Evolutionary conservation across 2,888 invertebrate species (phyloP), one percentile per base, ranked within the genome.

Genomic region (Phania funesta): DNA sequence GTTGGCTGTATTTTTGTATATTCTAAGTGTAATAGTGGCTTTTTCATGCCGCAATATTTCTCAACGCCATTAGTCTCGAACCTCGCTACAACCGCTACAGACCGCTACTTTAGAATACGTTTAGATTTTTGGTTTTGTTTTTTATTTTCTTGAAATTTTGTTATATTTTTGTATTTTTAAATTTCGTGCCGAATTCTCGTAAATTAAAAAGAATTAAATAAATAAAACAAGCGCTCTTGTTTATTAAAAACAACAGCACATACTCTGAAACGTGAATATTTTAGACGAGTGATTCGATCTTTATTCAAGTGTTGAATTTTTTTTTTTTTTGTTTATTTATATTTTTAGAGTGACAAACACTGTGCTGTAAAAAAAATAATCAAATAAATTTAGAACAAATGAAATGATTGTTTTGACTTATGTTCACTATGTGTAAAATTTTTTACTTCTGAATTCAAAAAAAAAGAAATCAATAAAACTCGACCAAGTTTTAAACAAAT

Each of bases 401-500:
- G 32, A 24, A 54, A 38, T 60, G 60, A 26, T 56, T 38, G 24
- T 48, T 70, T 56, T 29, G 48, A 50, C 18, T 46, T 41, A 18
- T 9, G 9, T 7, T 0, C 32, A 60, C 26, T 22, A 67, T n/a
- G 18, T 67, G 54, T 56, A 6, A 54, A 58, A 60, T 35, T 9
- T n/a, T n/a, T n/a, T n/a, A 52, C 41, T 11, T 24, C 41, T 58
- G 32, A 32, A 13, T 50, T 50, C 7, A 58, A 18, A 11, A 32
- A 62, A 71, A 20, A 58, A 22, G 18, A 60, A 75, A 58, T 83
- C 78, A 85, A 85, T 85, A 52, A 84, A 82, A 79, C 81, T 86
- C 86, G 86, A 85, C 84, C 84, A 85, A 86, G 4, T 29, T 16
- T 44, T 44, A n/a, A 84, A 85, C 85, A 83, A 86, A 85, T 85